phyloP scores from a whole-genome alignment of 2,888 invertebrate species.

The Nasonia oneida region DNA sequence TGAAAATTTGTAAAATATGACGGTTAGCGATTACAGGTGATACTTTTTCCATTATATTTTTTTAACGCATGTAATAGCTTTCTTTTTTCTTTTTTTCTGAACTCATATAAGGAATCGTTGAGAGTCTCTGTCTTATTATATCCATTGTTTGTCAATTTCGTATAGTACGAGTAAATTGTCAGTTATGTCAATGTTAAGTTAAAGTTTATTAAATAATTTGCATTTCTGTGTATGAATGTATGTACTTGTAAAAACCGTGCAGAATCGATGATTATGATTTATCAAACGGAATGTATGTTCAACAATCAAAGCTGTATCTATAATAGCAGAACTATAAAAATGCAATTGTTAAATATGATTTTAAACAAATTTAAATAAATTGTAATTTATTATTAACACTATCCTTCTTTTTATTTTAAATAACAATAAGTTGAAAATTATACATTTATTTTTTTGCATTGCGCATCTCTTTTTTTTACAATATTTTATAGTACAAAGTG shows the following conservation, averaged over 20 bases:
- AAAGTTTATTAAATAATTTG: slow-evolving; percentile 48
- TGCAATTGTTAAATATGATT: slow-evolving; percentile 76
- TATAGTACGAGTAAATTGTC: slow-evolving; percentile 39
- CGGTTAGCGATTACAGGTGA: slow-evolving; percentile 45
- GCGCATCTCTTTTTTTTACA: slow-evolving; percentile 62
- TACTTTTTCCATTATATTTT: slow-evolving; percentile 49
- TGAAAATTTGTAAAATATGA: slow-evolving; percentile 56
- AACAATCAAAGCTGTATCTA: slow-evolving; percentile 58
- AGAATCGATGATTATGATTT: slow-evolving; percentile 51
- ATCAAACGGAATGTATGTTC: slow-evolving; percentile 57
- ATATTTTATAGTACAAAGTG: slow-evolving; percentile 60
- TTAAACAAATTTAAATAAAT: slow-evolving; percentile 75
- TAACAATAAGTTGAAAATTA: slow-evolving; percentile 61
- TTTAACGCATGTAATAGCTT: slow-evolving; percentile 35
- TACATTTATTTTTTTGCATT: slow-evolving; percentile 61
- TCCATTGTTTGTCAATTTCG: slow-evolving; percentile 33
- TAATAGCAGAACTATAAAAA: slow-evolving; percentile 62
- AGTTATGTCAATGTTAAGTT: slow-evolving; percentile 56
- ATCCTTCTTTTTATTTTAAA: slow-evolving; percentile 50
- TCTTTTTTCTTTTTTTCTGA: slow-evolving; percentile 35
- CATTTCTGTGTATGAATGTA: slow-evolving; percentile 60
- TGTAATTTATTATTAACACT: slow-evolving; percentile 76
- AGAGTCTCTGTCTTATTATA: slow-evolving; percentile 36
- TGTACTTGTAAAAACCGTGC: slow-evolving; percentile 59
- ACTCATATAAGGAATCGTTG: slow-evolving; percentile 40